These are phyloP conservation scores for Todiramphus chloris DNA, from an alignment of 2,113 vertebrate species.

Conservation along the genomic window DNA sequence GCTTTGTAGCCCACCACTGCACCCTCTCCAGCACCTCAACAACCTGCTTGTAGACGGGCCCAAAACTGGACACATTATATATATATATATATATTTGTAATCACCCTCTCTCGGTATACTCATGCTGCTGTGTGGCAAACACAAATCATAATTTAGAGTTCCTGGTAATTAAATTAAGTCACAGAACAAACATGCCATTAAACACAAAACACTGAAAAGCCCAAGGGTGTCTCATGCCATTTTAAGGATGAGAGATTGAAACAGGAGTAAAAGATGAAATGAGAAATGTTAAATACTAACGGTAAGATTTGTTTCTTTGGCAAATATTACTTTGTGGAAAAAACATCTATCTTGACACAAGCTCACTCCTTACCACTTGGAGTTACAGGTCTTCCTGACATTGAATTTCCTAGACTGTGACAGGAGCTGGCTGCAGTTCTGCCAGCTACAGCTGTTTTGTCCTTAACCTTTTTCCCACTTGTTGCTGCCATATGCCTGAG, in stretches of 20 bases:
- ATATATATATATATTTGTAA: too few species aligned
- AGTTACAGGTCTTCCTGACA: not conserved
- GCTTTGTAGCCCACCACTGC: too few species aligned
- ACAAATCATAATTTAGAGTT: not conserved
- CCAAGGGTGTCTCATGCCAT: not conserved
- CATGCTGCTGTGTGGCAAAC: not conserved
- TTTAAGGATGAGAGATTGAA: not conserved
- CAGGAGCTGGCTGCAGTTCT: not conserved
- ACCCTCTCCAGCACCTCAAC: too few species aligned
- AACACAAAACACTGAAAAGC: not conserved
- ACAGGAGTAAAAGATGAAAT: not conserved
- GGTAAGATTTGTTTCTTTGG: not conserved
- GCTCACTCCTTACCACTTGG: not conserved
- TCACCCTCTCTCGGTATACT: not conserved
- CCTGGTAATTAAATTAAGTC: not conserved
- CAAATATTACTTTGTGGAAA: not conserved
- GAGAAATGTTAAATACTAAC: not conserved
- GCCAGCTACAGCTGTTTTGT: not conserved
- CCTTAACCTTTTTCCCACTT: not conserved
- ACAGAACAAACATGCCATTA: not conserved
- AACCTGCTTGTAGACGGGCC: too few species aligned
- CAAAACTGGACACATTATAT: too few species aligned
- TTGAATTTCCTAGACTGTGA: not conserved
- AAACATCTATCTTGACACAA: not conserved
- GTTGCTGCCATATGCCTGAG: rapidly evolving